These are phyloP conservation scores for Electrona antarctica DNA, from an alignment of 2,113 vertebrate genomes.

Conservation along the genomic window DNA sequence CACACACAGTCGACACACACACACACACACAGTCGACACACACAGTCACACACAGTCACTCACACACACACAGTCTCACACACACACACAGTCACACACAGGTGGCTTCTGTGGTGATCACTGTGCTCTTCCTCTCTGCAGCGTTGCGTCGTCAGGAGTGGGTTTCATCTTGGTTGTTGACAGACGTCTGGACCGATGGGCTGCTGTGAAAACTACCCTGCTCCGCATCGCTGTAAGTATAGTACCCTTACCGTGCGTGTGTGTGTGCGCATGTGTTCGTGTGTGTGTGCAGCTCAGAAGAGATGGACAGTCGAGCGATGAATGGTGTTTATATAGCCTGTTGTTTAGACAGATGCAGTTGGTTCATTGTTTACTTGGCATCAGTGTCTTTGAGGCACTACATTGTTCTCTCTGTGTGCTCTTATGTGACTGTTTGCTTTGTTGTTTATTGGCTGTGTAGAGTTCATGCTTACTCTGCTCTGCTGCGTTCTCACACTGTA, in stretches of 20 bases:
- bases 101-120: slow-evolving; percentile 19
- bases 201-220: slow-evolving; percentile 92
- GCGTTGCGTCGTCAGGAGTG: slow-evolving; percentile 87
- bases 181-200: slow-evolving; percentile 97
- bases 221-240: slow-evolving; percentile 93
- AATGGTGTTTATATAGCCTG: no score
- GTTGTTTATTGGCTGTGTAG: not conserved
- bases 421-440: not conserved
- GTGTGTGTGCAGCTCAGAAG: not conserved
- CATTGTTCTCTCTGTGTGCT: not conserved
- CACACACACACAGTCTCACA: not conserved
- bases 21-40: slow-evolving; percentile 11
- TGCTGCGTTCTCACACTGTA: no score
- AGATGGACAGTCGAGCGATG: no score
- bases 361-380: not conserved
- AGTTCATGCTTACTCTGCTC: no score
- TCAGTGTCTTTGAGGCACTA: not conserved
- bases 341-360: no score
- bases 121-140: slow-evolving; percentile 58
- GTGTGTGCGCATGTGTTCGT: slow-evolving; percentile 2
- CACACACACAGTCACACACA: not conserved
- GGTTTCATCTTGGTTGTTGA: slow-evolving; percentile 98
- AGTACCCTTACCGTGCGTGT: not conserved
- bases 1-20: not conserved
- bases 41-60: not conserved